Evolutionary conservation across 2,888 invertebrate genomes (phyloP), one percentile per base, ranked within the genome.

Genomic region (Macrosiphum euphorbiae): DNA sequence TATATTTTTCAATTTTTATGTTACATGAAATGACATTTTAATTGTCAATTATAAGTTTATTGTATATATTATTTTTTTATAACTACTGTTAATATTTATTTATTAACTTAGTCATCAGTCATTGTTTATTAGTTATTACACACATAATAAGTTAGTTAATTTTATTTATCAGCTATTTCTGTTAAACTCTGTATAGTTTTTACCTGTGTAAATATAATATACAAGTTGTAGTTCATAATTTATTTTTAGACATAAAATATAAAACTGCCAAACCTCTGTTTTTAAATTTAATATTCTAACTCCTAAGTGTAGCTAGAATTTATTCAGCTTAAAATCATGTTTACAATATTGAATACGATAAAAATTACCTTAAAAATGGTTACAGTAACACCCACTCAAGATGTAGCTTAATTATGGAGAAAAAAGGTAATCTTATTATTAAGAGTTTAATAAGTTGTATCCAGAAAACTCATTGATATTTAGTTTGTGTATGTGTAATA

Each of bases 171-270:
- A 67, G 67, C 67, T 67, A n/a, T n/a, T 67, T 67, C n/a, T 67
- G 13, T 67, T 35, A n/a, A n/a, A 67, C 1, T 16, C 0, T 13
- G 1, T 67, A n/a, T n/a, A 26, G 0, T n/a, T 0, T 67, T 13
- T n/a, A 2, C 8, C 1, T 10, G 8, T 26, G 10, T 58, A 28
- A n/a, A 67, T n/a, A n/a, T 11, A 61, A 61, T 61, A 61, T 61
- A 24, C 26, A 13, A 61, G n/a, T n/a, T 61, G n/a, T 3, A 67
- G n/a, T 67, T 16, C 1, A 67, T 67, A n/a, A n/a, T 16, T n/a
- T 67, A 20, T 55, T 67, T 67, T n/a, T 61, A 61, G 28, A 61
- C 4, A 61, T 61, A 28, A n/a, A n/a, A n/a, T n/a, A n/a, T 67
- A n/a, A 67, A 16, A n/a, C 16, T 67, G 13, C n/a, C 16, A 13